Conservation (phyloP, 2,888 invertebrate species). For the Electrophaes corylata region DNA sequence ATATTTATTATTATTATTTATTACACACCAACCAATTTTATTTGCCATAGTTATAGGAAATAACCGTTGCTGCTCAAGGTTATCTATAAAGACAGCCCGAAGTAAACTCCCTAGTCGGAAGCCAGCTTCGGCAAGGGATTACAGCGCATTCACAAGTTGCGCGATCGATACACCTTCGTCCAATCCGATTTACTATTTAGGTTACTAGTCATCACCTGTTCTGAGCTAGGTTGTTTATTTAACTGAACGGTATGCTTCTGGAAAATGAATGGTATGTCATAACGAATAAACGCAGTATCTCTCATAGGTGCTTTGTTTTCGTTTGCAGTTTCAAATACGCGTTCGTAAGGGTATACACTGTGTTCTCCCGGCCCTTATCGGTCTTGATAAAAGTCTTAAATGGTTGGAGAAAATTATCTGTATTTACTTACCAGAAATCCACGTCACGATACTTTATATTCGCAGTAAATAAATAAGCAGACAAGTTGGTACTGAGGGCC, state of each 20-base stretch:
- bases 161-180: neutral
- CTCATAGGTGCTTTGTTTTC: neutral
- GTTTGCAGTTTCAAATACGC: neutral
- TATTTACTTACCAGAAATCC: too few relatives aligned
- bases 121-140: slow-evolving; percentile 14
- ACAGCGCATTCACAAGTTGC: slow-evolving; percentile 5
- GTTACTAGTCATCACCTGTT: slow-evolving; percentile 9
- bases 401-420: too few relatives aligned
- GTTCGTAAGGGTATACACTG: too few relatives aligned
- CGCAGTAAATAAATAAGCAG: neutral
- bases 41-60: too few relatives aligned
- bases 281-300: neutral
- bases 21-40: too few relatives aligned
- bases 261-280: neutral
- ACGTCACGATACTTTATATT: neutral
- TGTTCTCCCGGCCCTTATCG: too few relatives aligned
- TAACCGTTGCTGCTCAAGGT: too few relatives aligned
- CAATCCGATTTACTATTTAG: slow-evolving; percentile 18
- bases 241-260: neutral
- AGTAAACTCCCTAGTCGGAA: neutral
- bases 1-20: too few relatives aligned
- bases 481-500: neutral
- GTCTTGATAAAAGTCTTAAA: too few relatives aligned
- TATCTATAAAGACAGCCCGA: neutral
- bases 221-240: neutral